Base-by-base conservation (phyloP, 2,113 vertebrate genomes). In the Clarias batrachus region DNA sequence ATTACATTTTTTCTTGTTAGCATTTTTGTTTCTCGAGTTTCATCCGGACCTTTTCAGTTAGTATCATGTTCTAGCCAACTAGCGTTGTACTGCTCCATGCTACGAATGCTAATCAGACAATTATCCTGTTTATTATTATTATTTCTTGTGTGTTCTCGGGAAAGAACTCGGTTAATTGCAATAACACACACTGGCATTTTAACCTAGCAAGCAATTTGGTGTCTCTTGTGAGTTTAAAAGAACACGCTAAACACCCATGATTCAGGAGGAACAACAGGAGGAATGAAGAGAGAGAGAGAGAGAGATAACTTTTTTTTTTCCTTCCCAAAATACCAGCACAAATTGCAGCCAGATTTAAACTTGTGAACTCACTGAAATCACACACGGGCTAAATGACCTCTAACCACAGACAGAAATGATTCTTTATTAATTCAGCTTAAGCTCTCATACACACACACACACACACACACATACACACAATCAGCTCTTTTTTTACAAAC, bases 271-370 rank as follows among this genome's bases (percentile, higher is more conserved):
- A 74, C 9, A 74, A 48, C 33, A 74, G 71, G 21, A 74, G 71
- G 71, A 48, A 70, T 27, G 66, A 27, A 74, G 21, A 23, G 23
- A 76, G 41, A 12, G 33, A 73, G 0, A 30, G 59, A 63, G 41
- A 12, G 19, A 41, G 4, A 30, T 6, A 62, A 62, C 60, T 1
- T 4, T 73, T 73, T n/a, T 48, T 48, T 8, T 7, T 48, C 8
- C 7, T 7, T 7, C 73, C 23, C 23, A 76, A 76, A 76, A 52
- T 76, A 74, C 10, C 37, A 74, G 8, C 37, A 13, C 71, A 74
- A 74, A 74, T 74, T 74, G 23, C 37, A 74, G 33, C 71, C 71
- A 41, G 73, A 76, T 76, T 52, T 76, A 52, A 76, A 54, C 73
- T n/a, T 14, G 41, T 52, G 73, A 54, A 54, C 73, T 76, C 73